Conservation (phyloP, 2,113 vertebrate genomes). For the Embiotoca jacksoni region DNA sequence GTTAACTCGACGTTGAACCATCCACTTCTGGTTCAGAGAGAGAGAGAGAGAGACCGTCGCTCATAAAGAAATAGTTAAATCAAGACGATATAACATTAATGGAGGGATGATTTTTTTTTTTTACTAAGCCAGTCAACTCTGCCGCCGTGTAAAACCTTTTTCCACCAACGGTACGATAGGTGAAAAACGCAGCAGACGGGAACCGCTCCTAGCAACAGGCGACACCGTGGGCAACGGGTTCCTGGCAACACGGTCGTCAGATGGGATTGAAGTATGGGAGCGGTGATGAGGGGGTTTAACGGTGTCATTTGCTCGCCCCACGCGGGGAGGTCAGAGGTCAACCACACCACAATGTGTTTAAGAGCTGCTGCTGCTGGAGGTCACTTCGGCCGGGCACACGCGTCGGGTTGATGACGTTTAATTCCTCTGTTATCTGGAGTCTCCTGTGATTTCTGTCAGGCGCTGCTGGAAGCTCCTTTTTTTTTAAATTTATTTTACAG, state of each 20-base stretch:
- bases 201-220: constrained; percentile 68
- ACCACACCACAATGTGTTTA: not conserved
- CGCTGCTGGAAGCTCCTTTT: no score
- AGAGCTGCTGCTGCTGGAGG: not conserved
- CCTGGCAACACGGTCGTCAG: constrained; percentile 61
- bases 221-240: constrained; percentile 53
- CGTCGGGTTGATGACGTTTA: no score
- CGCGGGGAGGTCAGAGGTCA: constrained; percentile 37
- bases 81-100: not conserved
- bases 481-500: no score
- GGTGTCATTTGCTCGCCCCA: not conserved
- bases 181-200: constrained; percentile 49
- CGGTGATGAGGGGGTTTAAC: constrained; percentile 9
- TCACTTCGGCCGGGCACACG: no score
- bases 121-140: not conserved
- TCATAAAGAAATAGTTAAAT: constrained; percentile 22
- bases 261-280: constrained; percentile 36
- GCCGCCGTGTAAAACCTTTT: constrained; percentile 36
- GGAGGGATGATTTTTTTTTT: no score
- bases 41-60: not conserved
- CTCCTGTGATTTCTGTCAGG: no score
- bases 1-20: constrained; percentile 2
- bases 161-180: constrained; percentile 43
- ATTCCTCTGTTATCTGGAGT: no score
- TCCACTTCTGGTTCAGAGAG: no score